These are phyloP conservation scores for Lordiphosa stackelbergi DNA, from an alignment of 1,140 invertebrate genomes.

Conservation along the genomic window DNA sequence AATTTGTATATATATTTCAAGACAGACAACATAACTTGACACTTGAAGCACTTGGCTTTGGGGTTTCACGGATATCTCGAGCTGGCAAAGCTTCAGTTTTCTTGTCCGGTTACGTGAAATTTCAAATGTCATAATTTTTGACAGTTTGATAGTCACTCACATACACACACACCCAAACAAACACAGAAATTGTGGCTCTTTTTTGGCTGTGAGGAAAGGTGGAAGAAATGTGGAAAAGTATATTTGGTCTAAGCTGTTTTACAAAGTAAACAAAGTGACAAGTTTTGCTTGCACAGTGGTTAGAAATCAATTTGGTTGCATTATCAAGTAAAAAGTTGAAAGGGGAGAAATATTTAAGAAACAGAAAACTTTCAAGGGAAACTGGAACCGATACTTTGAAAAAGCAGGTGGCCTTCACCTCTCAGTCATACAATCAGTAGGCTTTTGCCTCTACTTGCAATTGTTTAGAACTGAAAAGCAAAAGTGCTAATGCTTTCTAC, in stretches of 20 bases:
- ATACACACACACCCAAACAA: slow-evolving; percentile 23
- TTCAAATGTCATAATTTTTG: slow-evolving; percentile 76
- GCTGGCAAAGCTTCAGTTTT: slow-evolving; percentile 46
- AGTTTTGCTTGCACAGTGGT: slow-evolving; percentile 36
- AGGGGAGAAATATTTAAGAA: too few relatives aligned
- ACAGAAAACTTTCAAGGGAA: too few relatives aligned
- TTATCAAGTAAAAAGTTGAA: neutral
- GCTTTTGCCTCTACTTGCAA: too few relatives aligned
- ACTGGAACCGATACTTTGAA: too few relatives aligned
- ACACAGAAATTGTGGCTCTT: slow-evolving; percentile 5
- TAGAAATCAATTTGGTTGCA: neutral
- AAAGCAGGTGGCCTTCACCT: too few relatives aligned
- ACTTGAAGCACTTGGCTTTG: slow-evolving; percentile 65
- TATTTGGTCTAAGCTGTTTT: slow-evolving; percentile 45
- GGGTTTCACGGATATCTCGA: slow-evolving; percentile 51
- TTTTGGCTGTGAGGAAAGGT: slow-evolving; percentile 20
- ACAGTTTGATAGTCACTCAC: slow-evolving; percentile 70
- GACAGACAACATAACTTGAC: slow-evolving; percentile 52
- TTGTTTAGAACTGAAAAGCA: too few relatives aligned
- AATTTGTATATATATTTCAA: slow-evolving; percentile 54
- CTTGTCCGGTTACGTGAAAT: slow-evolving; percentile 71
- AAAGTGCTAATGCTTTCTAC: too few relatives aligned
- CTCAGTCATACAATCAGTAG: too few relatives aligned
- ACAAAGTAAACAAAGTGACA: slow-evolving; percentile 46
- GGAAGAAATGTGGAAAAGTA: slow-evolving; percentile 24